Percentiles rank a stretch among this genome's conserved stretches.
Conservation (phyloP, 2,888 invertebrate genomes). For the Alloscopus bannaensis region DNA sequence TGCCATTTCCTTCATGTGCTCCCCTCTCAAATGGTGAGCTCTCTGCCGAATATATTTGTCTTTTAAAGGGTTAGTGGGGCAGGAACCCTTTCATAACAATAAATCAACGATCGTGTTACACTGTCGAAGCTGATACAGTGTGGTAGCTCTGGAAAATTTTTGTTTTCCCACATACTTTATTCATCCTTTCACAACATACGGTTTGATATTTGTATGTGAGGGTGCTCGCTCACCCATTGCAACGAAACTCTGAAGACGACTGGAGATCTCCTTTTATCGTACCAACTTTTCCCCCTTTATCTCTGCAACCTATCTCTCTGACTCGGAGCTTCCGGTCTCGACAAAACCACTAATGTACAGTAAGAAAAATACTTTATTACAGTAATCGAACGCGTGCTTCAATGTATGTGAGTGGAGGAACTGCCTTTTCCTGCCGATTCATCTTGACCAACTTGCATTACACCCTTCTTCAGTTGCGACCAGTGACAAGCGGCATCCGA, state of each 20-base stretch:
- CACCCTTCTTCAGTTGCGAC: too few relatives aligned
- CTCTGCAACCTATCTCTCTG: conserved; percentile 40
- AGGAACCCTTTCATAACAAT: conserved; percentile 51
- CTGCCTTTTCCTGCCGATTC: conserved; percentile 47
- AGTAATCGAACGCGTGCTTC: conserved; percentile 45
- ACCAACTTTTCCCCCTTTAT: conserved; percentile 35
- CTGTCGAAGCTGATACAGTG: conserved; percentile 52
- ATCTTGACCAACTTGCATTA: conserved; percentile 57
- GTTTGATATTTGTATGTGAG: neutral
- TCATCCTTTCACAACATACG: neutral
- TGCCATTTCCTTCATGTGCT: neutral
- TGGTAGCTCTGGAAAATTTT: conserved; percentile 30
- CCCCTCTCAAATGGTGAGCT: neutral
- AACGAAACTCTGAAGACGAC: too few relatives aligned
- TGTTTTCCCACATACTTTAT: conserved; percentile 20
- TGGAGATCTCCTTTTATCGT: too few relatives aligned
- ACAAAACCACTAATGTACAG: neutral
- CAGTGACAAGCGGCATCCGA: too few relatives aligned
- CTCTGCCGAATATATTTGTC: conserved; percentile 11
- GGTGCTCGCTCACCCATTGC: conserved; percentile 1
- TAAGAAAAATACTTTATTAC: conserved; percentile 40
- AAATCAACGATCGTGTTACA: conserved; percentile 48
- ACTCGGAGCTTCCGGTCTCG: conserved; percentile 51
- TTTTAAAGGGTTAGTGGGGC: conserved; percentile 43
- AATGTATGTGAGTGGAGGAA: conserved; percentile 32